These are phyloP conservation scores for Tragelaphus eurycerus DNA, from an alignment of 2,797 vertebrate species.

Conservation along the genomic window DNA sequence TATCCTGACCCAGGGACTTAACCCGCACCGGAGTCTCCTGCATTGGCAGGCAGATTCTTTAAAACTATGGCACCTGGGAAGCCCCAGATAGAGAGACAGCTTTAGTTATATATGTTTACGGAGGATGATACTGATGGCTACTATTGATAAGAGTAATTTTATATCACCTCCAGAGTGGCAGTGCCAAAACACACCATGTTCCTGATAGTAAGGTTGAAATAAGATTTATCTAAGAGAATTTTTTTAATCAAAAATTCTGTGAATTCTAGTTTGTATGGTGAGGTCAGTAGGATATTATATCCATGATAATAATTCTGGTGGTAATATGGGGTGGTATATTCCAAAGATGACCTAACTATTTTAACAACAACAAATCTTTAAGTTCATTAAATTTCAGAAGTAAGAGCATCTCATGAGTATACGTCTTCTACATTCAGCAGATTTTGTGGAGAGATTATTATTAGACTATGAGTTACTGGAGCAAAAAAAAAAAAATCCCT, in stretches of 20 bases:
- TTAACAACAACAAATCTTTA: background rate
- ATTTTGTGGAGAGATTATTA: background rate
- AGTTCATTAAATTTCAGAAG: background rate
- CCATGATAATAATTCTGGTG: background rate
- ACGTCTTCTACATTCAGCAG: background rate
- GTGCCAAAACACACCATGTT: background rate
- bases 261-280: background rate
- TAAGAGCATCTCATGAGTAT: background rate
- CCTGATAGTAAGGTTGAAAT: background rate
- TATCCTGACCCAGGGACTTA: background rate
- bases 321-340: background rate
- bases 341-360: background rate
- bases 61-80: background rate
- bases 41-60: background rate
- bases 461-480: background rate
- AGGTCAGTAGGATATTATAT: background rate
- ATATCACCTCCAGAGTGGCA: background rate
- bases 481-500: background rate
- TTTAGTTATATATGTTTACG: background rate
- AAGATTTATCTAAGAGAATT: background rate
- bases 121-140: background rate
- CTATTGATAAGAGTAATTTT: background rate
- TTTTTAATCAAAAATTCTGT: background rate
- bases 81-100: background rate
- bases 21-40: background rate